phyloP scores from a whole-genome alignment of 2,888 invertebrate genomes.

The Phengaris alcon region DNA sequence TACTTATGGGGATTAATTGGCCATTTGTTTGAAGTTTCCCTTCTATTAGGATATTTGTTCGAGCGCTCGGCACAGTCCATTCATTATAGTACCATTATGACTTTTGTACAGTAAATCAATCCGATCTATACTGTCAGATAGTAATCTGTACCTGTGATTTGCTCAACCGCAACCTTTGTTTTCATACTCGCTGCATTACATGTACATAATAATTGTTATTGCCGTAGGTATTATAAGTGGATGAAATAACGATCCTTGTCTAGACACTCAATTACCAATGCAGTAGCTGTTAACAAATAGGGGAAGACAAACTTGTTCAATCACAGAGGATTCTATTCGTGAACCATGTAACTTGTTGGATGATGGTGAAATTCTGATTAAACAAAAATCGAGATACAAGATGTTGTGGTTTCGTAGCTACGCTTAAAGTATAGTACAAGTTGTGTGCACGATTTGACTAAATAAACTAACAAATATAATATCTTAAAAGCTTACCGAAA shows the following conservation, averaged over 20 bases:
- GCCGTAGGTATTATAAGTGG: constrained; percentile 17
- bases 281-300: constrained; percentile 5
- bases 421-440: neutral
- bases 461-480: too few relatives aligned
- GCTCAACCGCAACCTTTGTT: constrained; percentile 59
- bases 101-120: constrained; percentile 67
- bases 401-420: too few relatives aligned
- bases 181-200: constrained; percentile 25
- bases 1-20: constrained; percentile 5
- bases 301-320: constrained; percentile 1
- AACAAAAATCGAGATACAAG: too few relatives aligned
- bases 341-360: neutral
- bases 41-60: neutral
- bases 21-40: constrained; percentile 1
- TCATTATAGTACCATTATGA: constrained; percentile 66
- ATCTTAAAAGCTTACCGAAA: too few relatives aligned
- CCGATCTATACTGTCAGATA: constrained; percentile 64
- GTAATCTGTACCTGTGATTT: constrained; percentile 62
- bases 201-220: constrained; percentile 23
- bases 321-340: too few relatives aligned
- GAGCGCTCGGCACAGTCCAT: constrained; percentile 35
- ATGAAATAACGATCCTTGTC: constrained; percentile 17
- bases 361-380: neutral
- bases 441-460: neutral
- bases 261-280: constrained; percentile 16